Evolutionary conservation across 1,140 invertebrate species (phyloP).

Genomic region (Drosophila aff.): DNA sequence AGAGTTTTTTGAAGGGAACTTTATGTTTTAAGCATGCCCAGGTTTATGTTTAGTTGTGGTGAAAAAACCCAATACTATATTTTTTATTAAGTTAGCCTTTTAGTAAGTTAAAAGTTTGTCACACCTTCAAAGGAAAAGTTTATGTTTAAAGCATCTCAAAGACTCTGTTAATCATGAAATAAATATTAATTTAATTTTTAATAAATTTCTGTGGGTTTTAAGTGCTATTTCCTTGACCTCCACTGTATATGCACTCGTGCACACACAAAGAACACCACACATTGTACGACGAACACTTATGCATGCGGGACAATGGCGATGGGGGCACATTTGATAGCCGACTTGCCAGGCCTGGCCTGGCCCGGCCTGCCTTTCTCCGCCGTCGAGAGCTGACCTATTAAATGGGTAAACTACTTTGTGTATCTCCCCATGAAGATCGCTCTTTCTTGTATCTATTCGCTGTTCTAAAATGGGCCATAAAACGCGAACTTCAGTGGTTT

Average conservation of each 20-base stretch:
- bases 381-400: constrained; percentile 48
- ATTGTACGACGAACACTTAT: constrained; percentile 31
- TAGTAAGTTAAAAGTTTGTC: not conserved
- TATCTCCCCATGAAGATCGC: constrained; percentile 48
- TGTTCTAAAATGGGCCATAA: constrained; percentile 53
- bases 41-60: not conserved
- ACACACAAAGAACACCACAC: constrained; percentile 27
- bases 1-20: not conserved
- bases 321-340: constrained; percentile 47
- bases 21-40: not conserved
- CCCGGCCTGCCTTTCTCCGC: constrained; percentile 36
- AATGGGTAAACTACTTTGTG: constrained; percentile 53
- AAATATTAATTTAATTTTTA: not conserved
- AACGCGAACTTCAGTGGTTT: constrained; percentile 43
- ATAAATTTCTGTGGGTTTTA: not conserved
- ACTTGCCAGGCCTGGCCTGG: constrained; percentile 4
- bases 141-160: not conserved
- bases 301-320: constrained; percentile 49
- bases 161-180: not conserved
- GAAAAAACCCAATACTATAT: too few species aligned
- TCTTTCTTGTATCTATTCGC: constrained; percentile 39
- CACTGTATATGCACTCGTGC: constrained; percentile 13
- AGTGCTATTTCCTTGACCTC: not conserved
- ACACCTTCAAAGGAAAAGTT: not conserved
- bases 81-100: not conserved